These are phyloP conservation scores for Tor tambroides DNA, from an alignment of 2,113 vertebrate genomes.

Conservation along the genomic window DNA sequence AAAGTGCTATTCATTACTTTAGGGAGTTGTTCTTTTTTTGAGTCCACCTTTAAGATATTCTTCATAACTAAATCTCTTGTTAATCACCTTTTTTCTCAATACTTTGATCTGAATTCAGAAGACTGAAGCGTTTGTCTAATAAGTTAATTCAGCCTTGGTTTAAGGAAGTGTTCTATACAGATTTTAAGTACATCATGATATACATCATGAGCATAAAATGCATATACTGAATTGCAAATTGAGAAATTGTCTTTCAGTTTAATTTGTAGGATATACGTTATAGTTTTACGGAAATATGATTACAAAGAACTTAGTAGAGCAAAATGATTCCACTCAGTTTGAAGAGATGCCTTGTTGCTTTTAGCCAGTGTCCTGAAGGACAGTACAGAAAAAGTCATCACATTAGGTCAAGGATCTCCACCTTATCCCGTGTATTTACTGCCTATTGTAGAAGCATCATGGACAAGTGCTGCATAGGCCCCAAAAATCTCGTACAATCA, in stretches of 20 bases:
- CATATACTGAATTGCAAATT: background rate
- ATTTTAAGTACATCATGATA: background rate
- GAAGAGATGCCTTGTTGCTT: slow-evolving; percentile 14
- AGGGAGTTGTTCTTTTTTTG: no score
- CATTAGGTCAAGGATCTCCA: slow-evolving; percentile 61
- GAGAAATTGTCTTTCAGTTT: background rate
- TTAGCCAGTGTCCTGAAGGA: slow-evolving; percentile 64
- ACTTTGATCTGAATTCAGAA: no score
- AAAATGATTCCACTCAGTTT: background rate
- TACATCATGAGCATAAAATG: background rate
- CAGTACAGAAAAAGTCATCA: slow-evolving; percentile 74
- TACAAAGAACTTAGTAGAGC: background rate
- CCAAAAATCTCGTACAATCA: slow-evolving; percentile 68
- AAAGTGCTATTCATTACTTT: no score
- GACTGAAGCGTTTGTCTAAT: no score
- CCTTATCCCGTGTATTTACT: slow-evolving; percentile 71
- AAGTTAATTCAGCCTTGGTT: no score
- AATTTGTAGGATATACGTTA: background rate
- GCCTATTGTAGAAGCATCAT: slow-evolving; percentile 71
- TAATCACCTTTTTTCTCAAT: background rate
- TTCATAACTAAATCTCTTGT: background rate
- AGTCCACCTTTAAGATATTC: background rate
- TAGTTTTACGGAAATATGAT: background rate
- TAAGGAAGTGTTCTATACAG: background rate
- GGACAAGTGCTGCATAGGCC: slow-evolving; percentile 60